A percentile compares a stretch with the other conserved stretches of the same genome.
These are phyloP conservation scores for Listronotus bonariensis DNA, from an alignment of 1,140 invertebrate genomes.

Conservation along the genomic window DNA sequence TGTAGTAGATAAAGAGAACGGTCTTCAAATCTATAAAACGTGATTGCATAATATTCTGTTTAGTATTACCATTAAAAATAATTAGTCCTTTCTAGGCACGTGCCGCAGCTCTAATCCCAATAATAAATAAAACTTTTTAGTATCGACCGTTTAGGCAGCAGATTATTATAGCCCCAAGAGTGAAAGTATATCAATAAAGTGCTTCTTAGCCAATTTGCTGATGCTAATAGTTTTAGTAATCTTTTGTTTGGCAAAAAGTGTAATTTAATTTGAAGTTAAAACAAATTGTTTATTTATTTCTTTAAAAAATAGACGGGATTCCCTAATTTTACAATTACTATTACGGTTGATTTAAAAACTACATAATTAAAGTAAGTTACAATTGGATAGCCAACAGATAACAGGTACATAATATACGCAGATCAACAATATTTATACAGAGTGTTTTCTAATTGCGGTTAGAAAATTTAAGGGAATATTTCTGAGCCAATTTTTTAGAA, in stretches of 20 bases:
- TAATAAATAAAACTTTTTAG: conserved; percentile 21
- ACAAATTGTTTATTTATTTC: too few species aligned
- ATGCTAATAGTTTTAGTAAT: too few species aligned
- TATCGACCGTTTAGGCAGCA: conserved; percentile 24
- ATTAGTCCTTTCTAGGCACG: conserved; percentile 33
- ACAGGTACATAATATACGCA: too few species aligned
- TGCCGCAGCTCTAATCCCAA: conserved; percentile 1
- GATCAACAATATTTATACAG: too few species aligned
- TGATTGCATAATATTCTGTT: conserved; percentile 15
- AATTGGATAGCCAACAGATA: too few species aligned
- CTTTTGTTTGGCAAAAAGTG: conserved; percentile 16
- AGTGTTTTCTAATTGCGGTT: too few species aligned
- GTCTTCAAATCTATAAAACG: conserved; percentile 25
- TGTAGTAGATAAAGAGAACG: conserved; percentile 7
- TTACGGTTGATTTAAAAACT: too few species aligned
- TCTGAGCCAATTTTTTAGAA: too few species aligned
- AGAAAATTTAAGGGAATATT: too few species aligned
- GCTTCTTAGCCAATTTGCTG: conserved; percentile 13
- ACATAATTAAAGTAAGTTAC: too few species aligned
- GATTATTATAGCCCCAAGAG: conserved; percentile 21
- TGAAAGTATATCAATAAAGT: conserved; percentile 25
- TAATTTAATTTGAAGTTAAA: conserved; percentile 4
- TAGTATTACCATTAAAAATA: conserved; percentile 28
- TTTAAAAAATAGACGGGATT: too few species aligned
- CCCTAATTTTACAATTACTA: too few species aligned